Evolutionary conservation across 2,113 vertebrate species (phyloP).

Genomic region (Vicugna pacos): DNA sequence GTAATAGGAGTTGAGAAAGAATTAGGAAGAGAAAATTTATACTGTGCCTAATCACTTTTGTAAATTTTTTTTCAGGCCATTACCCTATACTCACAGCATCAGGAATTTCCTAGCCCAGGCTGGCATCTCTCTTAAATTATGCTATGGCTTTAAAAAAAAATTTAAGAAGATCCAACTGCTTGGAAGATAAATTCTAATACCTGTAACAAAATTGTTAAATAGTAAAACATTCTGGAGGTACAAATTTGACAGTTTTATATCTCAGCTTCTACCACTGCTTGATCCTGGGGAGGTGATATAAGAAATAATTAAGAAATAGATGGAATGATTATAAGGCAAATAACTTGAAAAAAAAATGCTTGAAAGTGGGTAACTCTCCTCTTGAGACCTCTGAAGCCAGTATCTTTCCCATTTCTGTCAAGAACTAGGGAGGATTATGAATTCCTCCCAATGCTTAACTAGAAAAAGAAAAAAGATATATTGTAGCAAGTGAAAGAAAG

Average conservation of each 20-base stretch:
- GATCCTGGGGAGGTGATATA: neutral
- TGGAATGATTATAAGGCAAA: neutral
- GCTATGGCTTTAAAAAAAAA: neutral
- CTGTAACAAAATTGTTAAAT: neutral
- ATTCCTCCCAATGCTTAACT: neutral
- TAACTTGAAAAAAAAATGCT: neutral
- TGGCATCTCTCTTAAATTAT: neutral
- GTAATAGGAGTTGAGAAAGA: neutral
- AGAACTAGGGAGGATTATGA: neutral
- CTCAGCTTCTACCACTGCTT: neutral
- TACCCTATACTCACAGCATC: neutral
- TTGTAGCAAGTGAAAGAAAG: neutral
- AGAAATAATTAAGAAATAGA: neutral
- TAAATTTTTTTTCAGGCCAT: neutral
- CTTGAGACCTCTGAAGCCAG: neutral
- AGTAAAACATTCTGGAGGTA: neutral
- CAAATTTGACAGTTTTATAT: neutral
- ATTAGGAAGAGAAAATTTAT: conserved; percentile 34
- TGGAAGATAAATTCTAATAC: neutral
- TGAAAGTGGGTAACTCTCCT: neutral
- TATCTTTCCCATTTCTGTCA: conserved; percentile 12
- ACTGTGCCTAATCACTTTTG: conserved; percentile 4
- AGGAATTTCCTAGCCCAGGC: neutral
- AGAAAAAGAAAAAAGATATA: neutral
- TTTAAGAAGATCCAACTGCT: neutral